Percentiles rank a stretch among this genome's conserved stretches.
These are phyloP conservation scores for Ornithoptera priamus DNA, from an alignment of 2,888 invertebrate species.

Conservation along the genomic window DNA sequence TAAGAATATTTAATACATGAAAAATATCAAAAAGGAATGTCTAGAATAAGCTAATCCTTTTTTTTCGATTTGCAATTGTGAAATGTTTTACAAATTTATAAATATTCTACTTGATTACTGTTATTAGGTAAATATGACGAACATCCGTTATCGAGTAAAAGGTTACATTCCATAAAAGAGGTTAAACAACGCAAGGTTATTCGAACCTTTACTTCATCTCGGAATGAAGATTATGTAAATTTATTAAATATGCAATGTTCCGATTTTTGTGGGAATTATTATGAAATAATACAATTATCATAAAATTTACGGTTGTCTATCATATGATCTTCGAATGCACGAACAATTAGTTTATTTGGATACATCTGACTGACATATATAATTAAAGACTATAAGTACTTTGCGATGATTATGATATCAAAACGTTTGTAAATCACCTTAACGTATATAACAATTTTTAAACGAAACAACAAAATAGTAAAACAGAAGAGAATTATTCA, in stretches of 20 bases:
- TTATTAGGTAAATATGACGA: background rate
- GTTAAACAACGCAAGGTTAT: background rate
- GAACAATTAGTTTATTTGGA: no score
- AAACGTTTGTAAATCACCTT: background rate
- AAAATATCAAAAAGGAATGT: background rate
- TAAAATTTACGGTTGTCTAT: no score
- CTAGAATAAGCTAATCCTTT: no score
- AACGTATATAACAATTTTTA: background rate
- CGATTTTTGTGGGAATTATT: background rate
- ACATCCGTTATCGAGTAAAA: slow-evolving; percentile 2
- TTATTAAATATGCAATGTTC: background rate
- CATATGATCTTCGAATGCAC: no score
- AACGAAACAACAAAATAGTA: background rate
- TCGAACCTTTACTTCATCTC: background rate
- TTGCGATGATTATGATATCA: no score
- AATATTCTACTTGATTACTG: background rate
- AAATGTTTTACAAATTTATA: background rate
- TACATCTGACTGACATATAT: no score
- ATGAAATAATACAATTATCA: no score
- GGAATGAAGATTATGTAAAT: background rate
- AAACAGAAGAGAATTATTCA: background rate
- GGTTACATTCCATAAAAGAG: slow-evolving; percentile 7
- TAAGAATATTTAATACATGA: background rate
- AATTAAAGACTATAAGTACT: no score
- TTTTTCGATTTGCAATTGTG: background rate